Conservation (phyloP, 2,797 vertebrate genomes). For the Otus scops region DNA sequence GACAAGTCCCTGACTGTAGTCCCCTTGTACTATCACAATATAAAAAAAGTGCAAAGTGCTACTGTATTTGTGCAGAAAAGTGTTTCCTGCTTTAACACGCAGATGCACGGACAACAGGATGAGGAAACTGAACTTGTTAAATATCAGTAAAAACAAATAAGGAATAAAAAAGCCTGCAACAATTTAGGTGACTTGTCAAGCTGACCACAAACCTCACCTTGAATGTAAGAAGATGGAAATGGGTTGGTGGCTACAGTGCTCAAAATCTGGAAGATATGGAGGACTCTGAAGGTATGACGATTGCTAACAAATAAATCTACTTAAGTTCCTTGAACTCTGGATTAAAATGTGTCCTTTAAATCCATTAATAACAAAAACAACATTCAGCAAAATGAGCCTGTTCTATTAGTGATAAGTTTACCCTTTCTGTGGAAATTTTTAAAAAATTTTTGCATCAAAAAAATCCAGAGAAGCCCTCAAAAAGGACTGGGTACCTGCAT, state of each 20-base stretch:
- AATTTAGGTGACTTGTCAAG: not conserved
- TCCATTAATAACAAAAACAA: fast-evolving
- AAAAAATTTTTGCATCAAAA: not conserved
- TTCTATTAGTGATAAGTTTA: not conserved
- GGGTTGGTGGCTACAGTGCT: not conserved
- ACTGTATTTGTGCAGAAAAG: not conserved
- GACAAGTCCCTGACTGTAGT: not conserved
- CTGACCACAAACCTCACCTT: not conserved
- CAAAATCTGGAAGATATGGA: not conserved
- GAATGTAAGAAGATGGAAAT: not conserved
- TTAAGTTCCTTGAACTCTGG: not conserved
- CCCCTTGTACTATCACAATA: not conserved
- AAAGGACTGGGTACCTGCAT: fast-evolving
- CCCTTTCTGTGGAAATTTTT: fast-evolving
- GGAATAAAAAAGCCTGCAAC: no score
- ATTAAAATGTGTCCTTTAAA: not conserved
- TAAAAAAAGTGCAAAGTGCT: not conserved
- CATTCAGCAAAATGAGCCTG: fast-evolving
- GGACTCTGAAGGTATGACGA: not conserved
- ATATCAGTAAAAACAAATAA: not conserved
- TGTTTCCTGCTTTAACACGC: not conserved
- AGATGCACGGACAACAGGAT: not conserved
- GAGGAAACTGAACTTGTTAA: not conserved
- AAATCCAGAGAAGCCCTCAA: not conserved
- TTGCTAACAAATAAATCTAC: not conserved